A percentile compares a stretch with the other conserved stretches of the same genome.
These are phyloP conservation scores for Baronia brevicornis DNA, from an alignment of 2,888 invertebrate species.

Conservation along the genomic window DNA sequence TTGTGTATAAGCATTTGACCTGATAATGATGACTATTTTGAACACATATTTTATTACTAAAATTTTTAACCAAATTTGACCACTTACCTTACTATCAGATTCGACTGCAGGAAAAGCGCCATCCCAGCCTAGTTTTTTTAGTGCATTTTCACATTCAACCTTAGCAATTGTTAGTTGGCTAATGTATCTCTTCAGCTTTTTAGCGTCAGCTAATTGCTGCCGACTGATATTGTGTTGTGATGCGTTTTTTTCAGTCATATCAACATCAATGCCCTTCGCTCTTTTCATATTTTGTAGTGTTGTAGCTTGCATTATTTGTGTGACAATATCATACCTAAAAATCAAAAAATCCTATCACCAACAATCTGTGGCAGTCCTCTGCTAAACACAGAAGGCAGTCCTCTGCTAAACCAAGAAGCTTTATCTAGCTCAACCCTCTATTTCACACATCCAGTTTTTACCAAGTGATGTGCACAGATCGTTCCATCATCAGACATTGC, in stretches of 20 bases:
- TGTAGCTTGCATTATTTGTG: constrained; percentile 95
- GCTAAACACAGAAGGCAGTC: no score
- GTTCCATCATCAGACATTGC: no score
- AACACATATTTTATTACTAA: no score
- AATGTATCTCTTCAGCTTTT: constrained; percentile 89
- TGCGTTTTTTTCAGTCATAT: constrained; percentile 67
- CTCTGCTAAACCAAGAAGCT: no score
- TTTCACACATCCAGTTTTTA: no score
- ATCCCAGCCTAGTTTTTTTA: constrained; percentile 85
- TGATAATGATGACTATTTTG: no score
- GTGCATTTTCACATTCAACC: constrained; percentile 85
- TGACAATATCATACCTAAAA: constrained; percentile 87
- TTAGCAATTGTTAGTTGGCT: constrained; percentile 88
- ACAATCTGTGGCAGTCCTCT: no score
- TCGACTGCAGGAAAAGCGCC: constrained; percentile 78
- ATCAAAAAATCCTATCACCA: no score
- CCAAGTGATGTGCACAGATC: no score
- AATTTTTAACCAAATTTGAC: constrained; percentile 1
- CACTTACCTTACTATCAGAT: constrained; percentile 54
- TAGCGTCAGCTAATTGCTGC: constrained; percentile 86
- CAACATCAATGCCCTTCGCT: constrained; percentile 85
- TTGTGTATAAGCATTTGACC: no score
- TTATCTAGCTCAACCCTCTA: no score
- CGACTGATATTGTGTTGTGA: constrained; percentile 79
- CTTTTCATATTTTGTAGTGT: constrained; percentile 92